Base-by-base conservation (phyloP, 1,140 invertebrate species). In the Drosophila sp. region DNA sequence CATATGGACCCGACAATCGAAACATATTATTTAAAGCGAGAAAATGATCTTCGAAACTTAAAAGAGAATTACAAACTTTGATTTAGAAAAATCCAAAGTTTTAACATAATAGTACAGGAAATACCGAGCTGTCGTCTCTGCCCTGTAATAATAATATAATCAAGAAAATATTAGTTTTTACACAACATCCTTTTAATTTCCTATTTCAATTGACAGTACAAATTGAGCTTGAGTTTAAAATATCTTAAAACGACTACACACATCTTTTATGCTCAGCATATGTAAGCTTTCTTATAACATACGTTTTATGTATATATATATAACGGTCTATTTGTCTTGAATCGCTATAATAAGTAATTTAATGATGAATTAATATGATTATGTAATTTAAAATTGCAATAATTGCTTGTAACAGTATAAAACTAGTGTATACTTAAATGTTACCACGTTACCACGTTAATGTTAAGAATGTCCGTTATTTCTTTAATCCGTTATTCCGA, bases 191-290 rank as follows among this genome's bases (percentile, higher is more conserved):
- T 54, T 72, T 72, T 67, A 59, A 67, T 72, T 57, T 53, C 48
- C 54, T 25, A 45, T 53, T 66, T 53, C 54, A 72, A 72, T 72
- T 72, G 70, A 72, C 70, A 67, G 34, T 72, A 67, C 54, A 72
- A 72, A 72, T 72, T 72, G 70, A 72, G 32, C 63, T 72, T 50
- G 40, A 54, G 7, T 72, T 72, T 38, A 29, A 43, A 57, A 72
- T 58, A 34, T 58, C 62, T 25, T 58, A 51, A 57, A 65, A 18
- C 36, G 53, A 72, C 18, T 65, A 32, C 46, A 66, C 46, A 61
- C 50, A 69, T 45, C 29, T 13, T 32, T 53, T 34, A 13, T 53
- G 13, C 50, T 53, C 29, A 53, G 50, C 50, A 53, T 34, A 43
- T 58, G 50, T 46, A 11, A n/a, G 27, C 53, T 48, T 51, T 34